Conservation (phyloP, 2,797 vertebrate genomes). For the Centropyge bicolor region DNA sequence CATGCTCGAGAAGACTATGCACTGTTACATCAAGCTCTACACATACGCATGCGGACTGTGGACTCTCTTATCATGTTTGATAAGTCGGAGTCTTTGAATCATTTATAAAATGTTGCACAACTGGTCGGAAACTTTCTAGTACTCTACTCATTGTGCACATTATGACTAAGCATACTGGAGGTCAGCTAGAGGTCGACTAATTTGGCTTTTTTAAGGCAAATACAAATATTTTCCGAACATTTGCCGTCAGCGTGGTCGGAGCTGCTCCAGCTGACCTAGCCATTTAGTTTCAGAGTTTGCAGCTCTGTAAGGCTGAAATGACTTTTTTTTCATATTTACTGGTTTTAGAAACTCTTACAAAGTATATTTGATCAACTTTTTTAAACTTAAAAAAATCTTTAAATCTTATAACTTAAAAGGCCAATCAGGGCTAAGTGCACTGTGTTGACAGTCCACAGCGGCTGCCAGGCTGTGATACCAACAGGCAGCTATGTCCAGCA, state of each 20-base stretch:
- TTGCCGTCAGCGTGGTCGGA: background rate
- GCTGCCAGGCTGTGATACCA: background rate
- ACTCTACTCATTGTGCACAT: background rate
- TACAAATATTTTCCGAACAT: no score
- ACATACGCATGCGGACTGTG: background rate
- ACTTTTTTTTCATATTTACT: background rate
- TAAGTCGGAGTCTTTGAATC: conserved; percentile 23
- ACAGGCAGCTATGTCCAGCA: background rate
- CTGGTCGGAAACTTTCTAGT: background rate
- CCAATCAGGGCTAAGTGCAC: no score
- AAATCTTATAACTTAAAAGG: background rate
- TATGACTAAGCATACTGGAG: conserved; percentile 11
- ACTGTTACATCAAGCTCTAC: background rate
- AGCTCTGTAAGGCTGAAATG: background rate
- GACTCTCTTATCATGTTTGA: conserved; percentile 32
- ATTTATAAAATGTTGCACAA: conserved; percentile 67
- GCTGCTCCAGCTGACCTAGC: background rate
- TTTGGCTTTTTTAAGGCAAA: background rate
- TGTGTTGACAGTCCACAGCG: background rate
- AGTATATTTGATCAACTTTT: background rate
- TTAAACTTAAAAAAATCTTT: no score
- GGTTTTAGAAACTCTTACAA: no score
- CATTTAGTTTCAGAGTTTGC: background rate
- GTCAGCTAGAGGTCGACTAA: background rate
- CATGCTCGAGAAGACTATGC: background rate